phyloP scores from a whole-genome alignment of 2,888 invertebrate species.

The Helleia helle region DNA sequence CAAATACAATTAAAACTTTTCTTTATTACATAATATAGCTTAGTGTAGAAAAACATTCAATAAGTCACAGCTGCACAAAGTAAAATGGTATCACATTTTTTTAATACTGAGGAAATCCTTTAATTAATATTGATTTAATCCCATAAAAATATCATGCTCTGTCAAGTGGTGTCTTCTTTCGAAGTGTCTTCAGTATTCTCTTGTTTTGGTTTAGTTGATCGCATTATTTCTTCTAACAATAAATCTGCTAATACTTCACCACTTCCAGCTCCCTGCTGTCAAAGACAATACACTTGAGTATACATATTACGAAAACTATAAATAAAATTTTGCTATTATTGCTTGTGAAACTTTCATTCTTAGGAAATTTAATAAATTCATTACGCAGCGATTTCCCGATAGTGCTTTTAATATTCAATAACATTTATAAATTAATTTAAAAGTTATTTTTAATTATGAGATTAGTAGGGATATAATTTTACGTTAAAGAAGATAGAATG shows the following conservation, averaged over 20 bases:
- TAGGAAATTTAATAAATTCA: no score
- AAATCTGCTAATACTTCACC: constrained; percentile 56
- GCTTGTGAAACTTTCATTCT: no score
- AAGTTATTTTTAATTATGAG: no score
- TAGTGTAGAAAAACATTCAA: neutral
- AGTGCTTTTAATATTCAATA: no score
- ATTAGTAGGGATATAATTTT: no score
- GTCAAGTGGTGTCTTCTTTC: constrained; percentile 54
- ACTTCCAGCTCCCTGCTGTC: constrained; percentile 56
- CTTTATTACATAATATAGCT: constrained; percentile 8
- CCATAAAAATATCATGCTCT: constrained; percentile 49
- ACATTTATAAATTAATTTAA: no score
- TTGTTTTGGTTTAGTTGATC: constrained; percentile 43
- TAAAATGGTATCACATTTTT: constrained; percentile 31
- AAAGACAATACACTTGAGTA: no score
- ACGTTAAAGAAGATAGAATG: no score
- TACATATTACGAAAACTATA: no score
- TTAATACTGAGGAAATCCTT: constrained; percentile 53
- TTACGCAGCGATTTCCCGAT: no score
- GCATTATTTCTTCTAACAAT: constrained; percentile 48
- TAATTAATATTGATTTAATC: constrained; percentile 30
- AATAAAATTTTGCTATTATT: no score
- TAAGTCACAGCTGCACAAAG: constrained; percentile 7
- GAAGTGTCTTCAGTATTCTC: constrained; percentile 33
- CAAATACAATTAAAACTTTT: neutral